Percentiles rank a stretch among this genome's conserved stretches.
Evolutionary conservation across 2,113 vertebrate genomes (phyloP).

Genomic region (Sinocyclocheilus grahami): DNA sequence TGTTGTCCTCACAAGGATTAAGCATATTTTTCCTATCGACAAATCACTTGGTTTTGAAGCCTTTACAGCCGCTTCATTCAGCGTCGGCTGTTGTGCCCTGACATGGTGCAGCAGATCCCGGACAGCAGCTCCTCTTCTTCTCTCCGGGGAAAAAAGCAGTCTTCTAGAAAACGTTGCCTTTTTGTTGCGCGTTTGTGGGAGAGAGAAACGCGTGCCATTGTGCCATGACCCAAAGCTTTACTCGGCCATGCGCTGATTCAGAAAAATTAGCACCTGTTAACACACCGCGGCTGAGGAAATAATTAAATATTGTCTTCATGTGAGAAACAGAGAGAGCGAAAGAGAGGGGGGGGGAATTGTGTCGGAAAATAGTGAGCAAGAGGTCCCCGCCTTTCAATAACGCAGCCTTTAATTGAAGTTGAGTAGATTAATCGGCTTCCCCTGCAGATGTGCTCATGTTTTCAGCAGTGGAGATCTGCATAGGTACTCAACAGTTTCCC

Average conservation of each 20-base stretch:
- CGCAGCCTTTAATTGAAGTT: conserved; percentile 44
- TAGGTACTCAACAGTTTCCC: conserved; percentile 24
- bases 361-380: conserved; percentile 1
- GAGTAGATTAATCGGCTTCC: conserved; percentile 31
- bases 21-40: background rate
- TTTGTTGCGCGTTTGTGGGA: conserved; percentile 28
- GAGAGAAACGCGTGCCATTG: conserved; percentile 29
- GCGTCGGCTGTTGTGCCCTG: background rate
- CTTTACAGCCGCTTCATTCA: background rate
- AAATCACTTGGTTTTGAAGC: conserved; percentile 10
- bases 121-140: conserved; percentile 33
- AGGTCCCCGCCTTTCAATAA: conserved; percentile 46
- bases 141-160: conserved; percentile 40
- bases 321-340: conserved; percentile 9
- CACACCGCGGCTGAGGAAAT: conserved; percentile 36
- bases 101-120: conserved; percentile 28
- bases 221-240: conserved; percentile 35
- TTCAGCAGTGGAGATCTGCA: conserved; percentile 44
- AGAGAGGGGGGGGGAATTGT: background rate
- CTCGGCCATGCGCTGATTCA: conserved; percentile 19
- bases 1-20: background rate
- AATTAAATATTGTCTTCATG: conserved; percentile 16
- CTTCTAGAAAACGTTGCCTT: conserved; percentile 47
- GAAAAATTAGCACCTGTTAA: conserved; percentile 57
- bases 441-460: conserved; percentile 40